Evolutionary conservation across 1,140 invertebrate species (phyloP).

Genomic region (Drosophila seguyi): DNA sequence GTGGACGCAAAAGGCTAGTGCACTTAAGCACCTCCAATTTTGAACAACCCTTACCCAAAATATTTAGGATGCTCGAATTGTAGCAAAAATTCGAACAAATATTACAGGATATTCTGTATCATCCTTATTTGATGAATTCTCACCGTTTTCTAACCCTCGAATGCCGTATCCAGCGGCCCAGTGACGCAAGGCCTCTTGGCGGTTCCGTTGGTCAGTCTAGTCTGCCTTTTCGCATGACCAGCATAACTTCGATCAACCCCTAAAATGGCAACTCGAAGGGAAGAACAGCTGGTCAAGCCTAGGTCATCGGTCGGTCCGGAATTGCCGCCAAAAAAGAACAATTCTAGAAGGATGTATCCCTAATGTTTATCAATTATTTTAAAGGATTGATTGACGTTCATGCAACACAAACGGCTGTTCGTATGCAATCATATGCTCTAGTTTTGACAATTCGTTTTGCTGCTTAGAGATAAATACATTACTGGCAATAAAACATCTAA

Average conservation of each 20-base stretch:
- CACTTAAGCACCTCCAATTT: conserved; percentile 3
- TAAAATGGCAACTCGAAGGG: conserved; percentile 43
- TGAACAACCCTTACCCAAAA: conserved; percentile 65
- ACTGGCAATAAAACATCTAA: not conserved
- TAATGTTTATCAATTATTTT: conserved; percentile 4
- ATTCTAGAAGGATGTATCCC: conserved; percentile 36
- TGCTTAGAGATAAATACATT: not conserved
- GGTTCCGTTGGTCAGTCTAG: conserved; percentile 52
- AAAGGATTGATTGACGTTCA: conserved; percentile 48
- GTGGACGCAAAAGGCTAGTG: conserved; percentile 1
- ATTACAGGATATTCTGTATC: not conserved
- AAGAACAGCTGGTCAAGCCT: conserved; percentile 60
- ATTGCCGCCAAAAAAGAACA: conserved; percentile 69
- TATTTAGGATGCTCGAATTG: conserved; percentile 46
- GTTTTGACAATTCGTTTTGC: not conserved
- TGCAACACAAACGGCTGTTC: conserved; percentile 31
- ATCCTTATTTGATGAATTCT: conserved; percentile 4
- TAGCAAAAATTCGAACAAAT: conserved; percentile 2
- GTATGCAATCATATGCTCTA: conserved; percentile 4
- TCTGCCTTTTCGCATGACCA: conserved; percentile 70
- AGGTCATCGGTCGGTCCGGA: conserved; percentile 53
- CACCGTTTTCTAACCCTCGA: conserved; percentile 18
- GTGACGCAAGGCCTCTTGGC: conserved; percentile 20
- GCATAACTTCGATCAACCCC: conserved; percentile 65
- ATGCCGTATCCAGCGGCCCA: not conserved